These are phyloP conservation scores for Drosophila teissieri DNA, from an alignment of 1,140 invertebrate species.

Conservation along the genomic window DNA sequence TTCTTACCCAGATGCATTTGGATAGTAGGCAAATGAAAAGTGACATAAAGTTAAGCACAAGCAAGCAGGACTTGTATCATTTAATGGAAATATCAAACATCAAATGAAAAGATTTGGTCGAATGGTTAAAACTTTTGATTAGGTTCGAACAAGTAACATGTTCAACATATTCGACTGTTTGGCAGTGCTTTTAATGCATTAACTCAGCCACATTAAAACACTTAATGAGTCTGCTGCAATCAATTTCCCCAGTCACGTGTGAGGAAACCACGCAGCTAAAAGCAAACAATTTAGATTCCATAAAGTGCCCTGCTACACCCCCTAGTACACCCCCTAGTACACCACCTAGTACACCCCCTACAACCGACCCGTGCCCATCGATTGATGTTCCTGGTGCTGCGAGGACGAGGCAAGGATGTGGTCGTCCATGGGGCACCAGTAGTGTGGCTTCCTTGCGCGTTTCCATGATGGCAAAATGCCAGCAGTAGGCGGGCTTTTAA, in stretches of 20 bases:
- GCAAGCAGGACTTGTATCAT: too few species aligned
- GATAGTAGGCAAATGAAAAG: neutral
- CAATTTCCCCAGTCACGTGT: constrained; percentile 62
- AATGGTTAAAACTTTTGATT: too few species aligned
- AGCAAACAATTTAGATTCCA: constrained; percentile 65
- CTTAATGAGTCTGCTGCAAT: constrained; percentile 56
- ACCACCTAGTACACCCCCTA: neutral
- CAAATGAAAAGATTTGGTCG: too few species aligned
- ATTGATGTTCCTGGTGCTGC: constrained; percentile 11
- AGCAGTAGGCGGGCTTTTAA: constrained; percentile 64
- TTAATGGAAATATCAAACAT: too few species aligned
- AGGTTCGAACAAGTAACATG: too few species aligned
- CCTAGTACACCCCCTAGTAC: neutral
- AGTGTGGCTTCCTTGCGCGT: constrained; percentile 41
- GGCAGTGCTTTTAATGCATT: neutral
- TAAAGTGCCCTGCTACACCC: neutral
- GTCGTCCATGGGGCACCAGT: constrained; percentile 5
- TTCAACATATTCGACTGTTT: neutral
- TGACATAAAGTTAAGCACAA: neutral
- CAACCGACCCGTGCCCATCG: neutral
- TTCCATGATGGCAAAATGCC: constrained; percentile 61
- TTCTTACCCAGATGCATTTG: neutral
- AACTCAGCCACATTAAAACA: constrained; percentile 24
- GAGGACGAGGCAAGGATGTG: constrained; percentile 41
- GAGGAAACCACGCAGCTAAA: constrained; percentile 53